Base-by-base conservation (phyloP, 2,888 invertebrate genomes). In the Antheraea yamamai region DNA sequence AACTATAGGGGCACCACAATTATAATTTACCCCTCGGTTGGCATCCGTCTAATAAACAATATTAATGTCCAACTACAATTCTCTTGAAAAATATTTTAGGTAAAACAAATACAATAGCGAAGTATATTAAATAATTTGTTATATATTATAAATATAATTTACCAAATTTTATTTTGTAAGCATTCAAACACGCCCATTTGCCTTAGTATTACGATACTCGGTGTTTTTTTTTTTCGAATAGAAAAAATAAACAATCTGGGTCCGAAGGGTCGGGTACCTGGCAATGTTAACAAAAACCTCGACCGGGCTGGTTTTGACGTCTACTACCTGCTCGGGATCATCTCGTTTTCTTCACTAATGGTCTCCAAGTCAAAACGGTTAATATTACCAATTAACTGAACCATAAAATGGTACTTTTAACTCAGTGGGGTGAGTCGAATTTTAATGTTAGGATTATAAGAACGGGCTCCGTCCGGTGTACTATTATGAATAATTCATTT, bases 271-370 rank as follows among this genome's bases (percentile, higher is more conserved):
- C 89, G 87, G 86, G 88, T 94, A 94, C 94, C 94, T 95, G 94
- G 91, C 80, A 81, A 81, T 77, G 83, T 82, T 77, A 85, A 89
- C 89, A 92, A 93, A 93, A 85, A 93, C 91, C 85, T 88, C 89
- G 87, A 81, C 80, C 84, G 85, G 85, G 88, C 86, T 87, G 88
- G 88, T 88, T 89, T 86, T 80, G 82, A 83, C 89, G 87, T 85
- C 90, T 94, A 94, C 94, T 94, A 94, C 94, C 93, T 94, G 93
- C 94, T 86, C 82, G 79, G 85, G 82, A 84, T 87, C 87, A 86
- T 89, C 88, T 89, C 87, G 85, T 88, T 90, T 91, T 88, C 87
- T 91, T 88, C 87, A 90, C 90, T 89, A 91, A 92, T 90, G 88
- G 91, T 85, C 83, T 84, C 84, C 84, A 87, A 84, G 85, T 91